Percentiles rank a stretch among this genome's conserved stretches.
phyloP scores from a whole-genome alignment of 30 jellyfish, hydroid and myxozoan species.

The Turritopsis dohrnii region DNA sequence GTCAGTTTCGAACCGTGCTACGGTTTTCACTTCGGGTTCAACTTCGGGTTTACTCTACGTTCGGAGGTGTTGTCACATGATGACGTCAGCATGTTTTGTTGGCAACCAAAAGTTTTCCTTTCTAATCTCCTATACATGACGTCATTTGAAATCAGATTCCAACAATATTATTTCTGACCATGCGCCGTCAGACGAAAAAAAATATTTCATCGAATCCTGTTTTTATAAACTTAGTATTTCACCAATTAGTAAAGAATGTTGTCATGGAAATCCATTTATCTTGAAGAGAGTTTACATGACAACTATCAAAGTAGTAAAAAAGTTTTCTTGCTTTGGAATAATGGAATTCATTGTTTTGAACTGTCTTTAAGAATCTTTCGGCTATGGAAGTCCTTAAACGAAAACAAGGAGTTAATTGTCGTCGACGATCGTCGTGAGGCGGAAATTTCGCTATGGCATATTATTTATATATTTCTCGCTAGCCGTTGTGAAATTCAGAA shows the following conservation, averaged over 20 bases:
- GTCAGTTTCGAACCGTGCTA: no score
- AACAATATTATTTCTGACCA: not conserved
- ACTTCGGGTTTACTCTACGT: not conserved
- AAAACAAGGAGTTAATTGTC: no score
- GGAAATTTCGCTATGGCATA: no score
- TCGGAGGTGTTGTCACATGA: not conserved
- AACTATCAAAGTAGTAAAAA: not conserved
- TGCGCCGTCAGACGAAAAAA: not conserved
- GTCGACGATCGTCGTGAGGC: no score
- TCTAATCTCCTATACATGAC: not conserved
- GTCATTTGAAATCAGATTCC: not conserved
- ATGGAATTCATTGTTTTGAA: not conserved
- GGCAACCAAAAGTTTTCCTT: not conserved
- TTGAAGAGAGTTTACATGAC: no score
- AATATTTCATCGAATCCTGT: not conserved
- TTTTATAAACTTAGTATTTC: not conserved
- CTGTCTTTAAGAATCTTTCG: not conserved
- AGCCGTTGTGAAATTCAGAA: no score
- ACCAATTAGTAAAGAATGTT: not conserved
- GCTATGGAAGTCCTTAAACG: not conserved
- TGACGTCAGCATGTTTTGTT: not conserved
- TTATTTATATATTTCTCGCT: no score
- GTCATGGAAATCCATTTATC: no score
- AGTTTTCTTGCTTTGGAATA: not conserved
- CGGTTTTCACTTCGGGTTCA: no score